Evolutionary conservation across 2,888 invertebrate species (phyloP).

Genomic region (Archaeoteleia sp.): DNA sequence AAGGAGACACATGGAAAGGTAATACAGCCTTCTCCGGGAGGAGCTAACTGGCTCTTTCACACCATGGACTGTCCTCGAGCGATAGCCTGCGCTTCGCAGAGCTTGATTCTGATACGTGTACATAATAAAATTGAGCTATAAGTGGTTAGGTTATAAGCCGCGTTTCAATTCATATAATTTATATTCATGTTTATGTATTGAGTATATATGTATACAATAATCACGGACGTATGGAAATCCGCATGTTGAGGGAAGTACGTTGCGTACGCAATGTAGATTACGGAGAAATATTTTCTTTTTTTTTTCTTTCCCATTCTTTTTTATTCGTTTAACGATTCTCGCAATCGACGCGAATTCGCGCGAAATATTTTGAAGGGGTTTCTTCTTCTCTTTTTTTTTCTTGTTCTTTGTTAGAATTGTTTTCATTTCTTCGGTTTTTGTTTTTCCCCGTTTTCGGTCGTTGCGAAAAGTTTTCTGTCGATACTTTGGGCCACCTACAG

Average conservation of each 20-base stretch:
- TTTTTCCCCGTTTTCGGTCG: too few relatives aligned
- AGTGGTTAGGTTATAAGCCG: slow-evolving; percentile 63
- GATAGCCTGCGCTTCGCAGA: not conserved
- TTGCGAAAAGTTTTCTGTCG: too few relatives aligned
- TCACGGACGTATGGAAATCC: slow-evolving; percentile 15
- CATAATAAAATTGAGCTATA: slow-evolving; percentile 60
- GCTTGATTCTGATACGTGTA: slow-evolving; percentile 58
- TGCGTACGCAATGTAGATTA: slow-evolving; percentile 62
- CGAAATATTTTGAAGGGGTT: too few relatives aligned
- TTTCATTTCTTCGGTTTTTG: too few relatives aligned
- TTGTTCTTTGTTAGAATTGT: too few relatives aligned
- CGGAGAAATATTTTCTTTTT: slow-evolving; percentile 32
- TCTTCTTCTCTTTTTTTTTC: too few relatives aligned
- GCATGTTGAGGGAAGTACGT: slow-evolving; percentile 50
- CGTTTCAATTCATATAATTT: slow-evolving; percentile 69
- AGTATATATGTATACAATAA: slow-evolving; percentile 52
- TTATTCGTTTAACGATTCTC: too few relatives aligned
- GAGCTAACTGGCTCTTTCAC: not conserved
- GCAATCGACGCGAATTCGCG: too few relatives aligned
- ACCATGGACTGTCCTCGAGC: slow-evolving; percentile 20
- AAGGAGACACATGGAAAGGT: slow-evolving; percentile 70
- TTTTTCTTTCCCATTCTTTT: too few relatives aligned
- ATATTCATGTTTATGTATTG: slow-evolving; percentile 59
- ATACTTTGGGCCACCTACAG: too few relatives aligned
- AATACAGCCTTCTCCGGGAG: slow-evolving; percentile 55